These are phyloP conservation scores for Epinotia ramella DNA, from an alignment of 2,888 invertebrate genomes.

Conservation along the genomic window DNA sequence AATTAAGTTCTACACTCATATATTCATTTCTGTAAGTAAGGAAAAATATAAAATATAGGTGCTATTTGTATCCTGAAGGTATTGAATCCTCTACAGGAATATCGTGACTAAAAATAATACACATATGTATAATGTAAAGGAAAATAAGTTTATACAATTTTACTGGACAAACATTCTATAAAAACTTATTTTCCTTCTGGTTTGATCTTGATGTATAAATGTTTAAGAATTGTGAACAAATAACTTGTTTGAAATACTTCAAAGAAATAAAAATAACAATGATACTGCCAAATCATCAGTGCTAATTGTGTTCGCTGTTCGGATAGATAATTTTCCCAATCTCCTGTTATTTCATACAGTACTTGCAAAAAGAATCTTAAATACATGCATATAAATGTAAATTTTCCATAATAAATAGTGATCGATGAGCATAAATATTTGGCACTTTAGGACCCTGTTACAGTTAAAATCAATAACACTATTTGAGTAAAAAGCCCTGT, in stretches of 20 bases:
- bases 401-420: not conserved
- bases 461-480: not conserved
- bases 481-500: not conserved
- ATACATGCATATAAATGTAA: not conserved
- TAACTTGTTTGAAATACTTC: too few relatives aligned
- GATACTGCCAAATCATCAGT: conserved; percentile 20
- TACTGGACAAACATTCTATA: too few relatives aligned
- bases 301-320: conserved; percentile 12
- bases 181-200: too few relatives aligned
- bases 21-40: too few relatives aligned
- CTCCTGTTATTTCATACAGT: not conserved
- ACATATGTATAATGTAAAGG: too few relatives aligned
- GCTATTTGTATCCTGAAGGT: too few relatives aligned
- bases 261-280: not conserved
- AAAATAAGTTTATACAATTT: too few relatives aligned
- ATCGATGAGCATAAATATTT: not conserved
- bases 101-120: too few relatives aligned
- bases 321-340: not conserved
- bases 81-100: too few relatives aligned
- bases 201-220: not conserved
- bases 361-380: not conserved
- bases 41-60: too few relatives aligned
- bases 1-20: too few relatives aligned
- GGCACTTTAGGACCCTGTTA: not conserved
- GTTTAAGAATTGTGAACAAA: not conserved